A percentile compares a stretch with the other conserved stretches of the same genome.
Evolutionary conservation across 2,797 vertebrate species (phyloP).

Genomic region (Hemitrygon akajei): DNA sequence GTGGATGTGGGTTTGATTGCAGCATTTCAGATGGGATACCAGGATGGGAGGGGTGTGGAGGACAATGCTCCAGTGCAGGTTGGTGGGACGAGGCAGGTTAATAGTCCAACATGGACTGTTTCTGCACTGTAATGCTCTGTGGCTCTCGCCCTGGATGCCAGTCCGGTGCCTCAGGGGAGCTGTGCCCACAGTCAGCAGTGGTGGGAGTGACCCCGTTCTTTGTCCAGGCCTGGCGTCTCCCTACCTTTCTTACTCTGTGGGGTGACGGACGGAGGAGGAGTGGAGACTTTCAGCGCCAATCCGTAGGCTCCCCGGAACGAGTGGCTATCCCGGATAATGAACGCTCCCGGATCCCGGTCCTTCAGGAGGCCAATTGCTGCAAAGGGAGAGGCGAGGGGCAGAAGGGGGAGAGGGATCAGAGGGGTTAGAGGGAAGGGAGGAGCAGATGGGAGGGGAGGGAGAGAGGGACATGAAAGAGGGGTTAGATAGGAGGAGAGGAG

Average conservation of each 20-base stretch:
- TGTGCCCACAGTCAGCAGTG: background rate
- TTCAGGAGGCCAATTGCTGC: conserved; percentile 83
- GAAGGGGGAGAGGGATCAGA: background rate
- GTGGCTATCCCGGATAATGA: conserved; percentile 95
- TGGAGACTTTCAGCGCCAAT: conserved; percentile 94
- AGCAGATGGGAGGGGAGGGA: background rate
- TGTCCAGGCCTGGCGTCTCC: background rate
- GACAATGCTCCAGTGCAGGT: too few relatives aligned
- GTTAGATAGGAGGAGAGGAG: conserved; percentile 16
- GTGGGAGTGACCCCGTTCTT: background rate
- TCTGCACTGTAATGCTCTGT: too few relatives aligned
- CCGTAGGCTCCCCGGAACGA: conserved; percentile 95
- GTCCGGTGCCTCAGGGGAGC: too few relatives aligned
- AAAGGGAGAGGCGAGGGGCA: background rate
- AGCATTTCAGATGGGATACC: too few relatives aligned
- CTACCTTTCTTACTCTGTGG: conserved; percentile 93
- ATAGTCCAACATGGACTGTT: too few relatives aligned
- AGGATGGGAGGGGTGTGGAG: too few relatives aligned
- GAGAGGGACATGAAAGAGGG: too few relatives aligned
- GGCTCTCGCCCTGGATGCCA: too few relatives aligned
- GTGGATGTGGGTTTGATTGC: too few relatives aligned
- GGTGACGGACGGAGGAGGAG: conserved; percentile 73
- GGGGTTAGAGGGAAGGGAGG: background rate
- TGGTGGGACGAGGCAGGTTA: too few relatives aligned
- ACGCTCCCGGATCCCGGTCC: conserved; percentile 89